Conservation (phyloP, 2,888 invertebrate genomes). For the Ptychoptera contaminata region DNA sequence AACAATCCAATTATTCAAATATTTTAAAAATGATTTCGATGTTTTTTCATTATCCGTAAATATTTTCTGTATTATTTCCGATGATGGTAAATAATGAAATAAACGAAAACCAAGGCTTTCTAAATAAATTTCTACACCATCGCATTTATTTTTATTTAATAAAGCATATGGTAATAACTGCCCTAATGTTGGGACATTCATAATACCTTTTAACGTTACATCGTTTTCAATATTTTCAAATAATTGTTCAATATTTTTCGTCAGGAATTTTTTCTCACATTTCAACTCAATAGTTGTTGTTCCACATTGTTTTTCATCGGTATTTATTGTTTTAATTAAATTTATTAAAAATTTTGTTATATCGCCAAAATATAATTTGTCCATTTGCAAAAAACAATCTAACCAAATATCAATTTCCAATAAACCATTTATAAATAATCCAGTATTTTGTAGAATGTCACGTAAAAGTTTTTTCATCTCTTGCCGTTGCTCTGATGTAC, state of each 20-base stretch:
- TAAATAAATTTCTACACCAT: constrained; percentile 27
- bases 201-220: constrained; percentile 22
- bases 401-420: constrained; percentile 52
- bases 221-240: constrained; percentile 30
- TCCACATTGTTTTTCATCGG: too few relatives aligned
- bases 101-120: constrained; percentile 26
- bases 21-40: too few relatives aligned
- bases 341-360: constrained; percentile 20
- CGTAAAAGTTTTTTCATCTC: constrained; percentile 39
- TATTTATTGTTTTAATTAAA: constrained; percentile 1
- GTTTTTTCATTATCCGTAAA: constrained; percentile 6
- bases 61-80: constrained; percentile 16
- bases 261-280: neutral
- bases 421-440: constrained; percentile 43
- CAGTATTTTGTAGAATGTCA: constrained; percentile 42
- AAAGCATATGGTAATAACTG: constrained; percentile 15
- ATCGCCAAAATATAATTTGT: constrained; percentile 15
- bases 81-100: constrained; percentile 22
- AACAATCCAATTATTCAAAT: too few relatives aligned
- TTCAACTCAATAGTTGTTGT: constrained; percentile 10
- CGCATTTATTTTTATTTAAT: constrained; percentile 9
- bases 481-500: constrained; percentile 23
- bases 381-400: constrained; percentile 27
- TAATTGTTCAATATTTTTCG: constrained; percentile 19
- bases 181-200: constrained; percentile 24